phyloP scores from a whole-genome alignment of 92 coral and sea anemone genomes.

The Metridium senile region DNA sequence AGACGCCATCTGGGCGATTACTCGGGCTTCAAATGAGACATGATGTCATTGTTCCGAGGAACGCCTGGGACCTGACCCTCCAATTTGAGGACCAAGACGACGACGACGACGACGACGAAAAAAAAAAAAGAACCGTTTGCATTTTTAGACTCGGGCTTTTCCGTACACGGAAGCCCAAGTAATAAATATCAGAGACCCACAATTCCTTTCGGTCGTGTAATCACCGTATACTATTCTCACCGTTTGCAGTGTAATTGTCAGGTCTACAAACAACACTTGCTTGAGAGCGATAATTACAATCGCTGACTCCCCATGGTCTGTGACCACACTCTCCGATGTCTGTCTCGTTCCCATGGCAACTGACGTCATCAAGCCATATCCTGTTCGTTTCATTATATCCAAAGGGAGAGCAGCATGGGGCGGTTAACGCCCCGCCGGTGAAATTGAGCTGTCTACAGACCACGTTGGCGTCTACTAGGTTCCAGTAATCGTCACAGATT shows the following conservation, averaged over 20 bases:
- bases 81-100: too few relatives aligned
- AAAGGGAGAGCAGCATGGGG: conserved; percentile 54
- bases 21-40: too few relatives aligned
- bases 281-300: not conserved
- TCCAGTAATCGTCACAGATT: conserved; percentile 46
- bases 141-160: too few relatives aligned
- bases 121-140: too few relatives aligned
- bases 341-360: conserved; percentile 59
- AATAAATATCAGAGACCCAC: too few relatives aligned
- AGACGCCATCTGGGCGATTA: too few relatives aligned
- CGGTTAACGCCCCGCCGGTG: conserved; percentile 48
- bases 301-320: conserved; percentile 30
- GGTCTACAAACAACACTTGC: conserved; percentile 54
- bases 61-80: too few relatives aligned
- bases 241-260: conserved; percentile 16
- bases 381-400: not conserved
- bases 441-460: conserved; percentile 60
- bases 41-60: too few relatives aligned
- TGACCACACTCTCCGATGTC: conserved; percentile 46
- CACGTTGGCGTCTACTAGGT: conserved; percentile 52
- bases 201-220: too few relatives aligned
- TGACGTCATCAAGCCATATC: conserved; percentile 49
- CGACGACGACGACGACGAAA: too few relatives aligned
- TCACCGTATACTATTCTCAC: too few relatives aligned
- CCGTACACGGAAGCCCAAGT: too few relatives aligned